These are phyloP conservation scores for Drosophila biarmipes DNA, from an alignment of 1,140 invertebrate genomes.

Conservation along the genomic window DNA sequence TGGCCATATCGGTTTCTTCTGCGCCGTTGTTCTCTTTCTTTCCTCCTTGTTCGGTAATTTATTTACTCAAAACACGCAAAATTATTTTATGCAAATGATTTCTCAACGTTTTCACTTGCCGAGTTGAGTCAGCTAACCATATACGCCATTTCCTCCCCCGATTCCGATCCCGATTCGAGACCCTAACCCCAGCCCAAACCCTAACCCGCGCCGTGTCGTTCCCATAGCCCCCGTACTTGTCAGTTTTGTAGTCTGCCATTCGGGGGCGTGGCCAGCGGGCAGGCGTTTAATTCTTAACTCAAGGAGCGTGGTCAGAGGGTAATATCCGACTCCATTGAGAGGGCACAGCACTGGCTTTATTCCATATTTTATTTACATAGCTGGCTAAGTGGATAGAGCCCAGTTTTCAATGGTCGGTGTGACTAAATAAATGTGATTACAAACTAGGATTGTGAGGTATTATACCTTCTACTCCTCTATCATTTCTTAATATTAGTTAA, in stretches of 20 bases:
- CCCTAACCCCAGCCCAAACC: not conserved
- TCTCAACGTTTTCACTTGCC: constrained; percentile 51
- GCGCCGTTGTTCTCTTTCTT: constrained; percentile 22
- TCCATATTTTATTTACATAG: not conserved
- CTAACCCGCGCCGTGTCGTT: not conserved
- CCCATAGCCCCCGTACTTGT: constrained; percentile 8
- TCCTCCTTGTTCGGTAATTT: constrained; percentile 67
- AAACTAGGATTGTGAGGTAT: too few species aligned
- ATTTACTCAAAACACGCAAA: constrained; percentile 80
- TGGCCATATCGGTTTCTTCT: constrained; percentile 36
- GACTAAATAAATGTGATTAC: not conserved
- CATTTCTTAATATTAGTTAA: too few species aligned
- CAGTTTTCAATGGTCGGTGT: not conserved
- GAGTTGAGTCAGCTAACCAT: constrained; percentile 51
- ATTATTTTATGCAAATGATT: constrained; percentile 82
- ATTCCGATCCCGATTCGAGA: not conserved
- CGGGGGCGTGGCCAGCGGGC: constrained; percentile 55
- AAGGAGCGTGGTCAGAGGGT: constrained; percentile 17
- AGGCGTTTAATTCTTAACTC: constrained; percentile 58
- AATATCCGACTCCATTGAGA: not conserved
- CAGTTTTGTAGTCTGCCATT: constrained; percentile 36
- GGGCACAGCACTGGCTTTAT: not conserved
- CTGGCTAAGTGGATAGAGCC: not conserved
- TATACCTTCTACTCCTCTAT: too few species aligned
- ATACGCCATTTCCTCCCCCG: constrained; percentile 15